Evolutionary conservation across 37 sponge, comb jelly and placozoan species (phyloP).

Genomic region (Diacarnus erythraeanus): DNA sequence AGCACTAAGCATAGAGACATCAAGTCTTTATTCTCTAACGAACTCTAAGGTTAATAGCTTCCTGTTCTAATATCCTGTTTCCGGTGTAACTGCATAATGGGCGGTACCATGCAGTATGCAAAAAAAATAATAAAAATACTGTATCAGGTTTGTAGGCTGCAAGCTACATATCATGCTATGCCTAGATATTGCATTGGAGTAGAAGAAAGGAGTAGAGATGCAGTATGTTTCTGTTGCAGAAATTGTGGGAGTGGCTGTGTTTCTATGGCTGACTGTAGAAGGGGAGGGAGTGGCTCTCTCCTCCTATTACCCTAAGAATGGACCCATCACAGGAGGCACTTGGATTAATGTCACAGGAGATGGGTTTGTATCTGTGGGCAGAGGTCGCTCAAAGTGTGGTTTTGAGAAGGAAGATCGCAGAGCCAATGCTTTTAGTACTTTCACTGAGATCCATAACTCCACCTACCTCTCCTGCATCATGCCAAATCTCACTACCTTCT

Average conservation of each 20-base stretch:
- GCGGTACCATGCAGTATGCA: no score
- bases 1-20: no score
- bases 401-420: neutral
- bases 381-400: slow-evolving; percentile 11
- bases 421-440: neutral
- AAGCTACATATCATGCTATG: no score
- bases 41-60: no score
- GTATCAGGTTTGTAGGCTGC: no score
- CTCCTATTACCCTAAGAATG: slow-evolving; percentile 7
- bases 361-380: slow-evolving; percentile 34
- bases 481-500: slow-evolving; percentile 14
- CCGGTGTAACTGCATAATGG: no score
- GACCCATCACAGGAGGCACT: slow-evolving; percentile 51
- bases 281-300: neutral
- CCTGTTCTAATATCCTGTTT: no score
- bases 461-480: slow-evolving; percentile 33
- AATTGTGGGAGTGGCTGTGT: slow-evolving; percentile 6
- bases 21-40: no score
- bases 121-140: no score
- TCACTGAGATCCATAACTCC: slow-evolving; percentile 1
- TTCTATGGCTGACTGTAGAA: neutral
- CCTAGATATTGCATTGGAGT: no score
- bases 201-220: neutral
- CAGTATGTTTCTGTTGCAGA: neutral
- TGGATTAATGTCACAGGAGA: slow-evolving; percentile 21